phyloP scores from a whole-genome alignment of 2,797 vertebrate species.

The Eupleurogrammus muticus region DNA sequence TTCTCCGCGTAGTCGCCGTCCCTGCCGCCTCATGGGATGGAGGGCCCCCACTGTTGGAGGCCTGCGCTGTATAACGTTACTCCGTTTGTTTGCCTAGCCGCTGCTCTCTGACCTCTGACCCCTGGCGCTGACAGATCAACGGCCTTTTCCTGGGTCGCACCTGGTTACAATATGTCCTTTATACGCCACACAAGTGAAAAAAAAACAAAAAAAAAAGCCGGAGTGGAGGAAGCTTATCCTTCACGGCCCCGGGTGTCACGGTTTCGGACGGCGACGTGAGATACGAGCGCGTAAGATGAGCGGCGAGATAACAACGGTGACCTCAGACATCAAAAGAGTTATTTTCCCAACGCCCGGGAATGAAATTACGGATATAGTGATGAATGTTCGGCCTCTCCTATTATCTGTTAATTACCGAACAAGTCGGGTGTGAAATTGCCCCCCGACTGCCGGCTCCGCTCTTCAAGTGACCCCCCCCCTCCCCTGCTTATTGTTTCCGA shows the following conservation, averaged over 20 bases:
- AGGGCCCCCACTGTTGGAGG: conserved; percentile 55
- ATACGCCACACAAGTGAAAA: conserved; percentile 11
- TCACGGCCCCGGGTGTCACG: conserved; percentile 8
- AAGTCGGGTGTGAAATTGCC: conserved; percentile 68
- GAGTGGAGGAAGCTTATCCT: conserved; percentile 1
- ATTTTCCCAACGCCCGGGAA: conserved; percentile 35
- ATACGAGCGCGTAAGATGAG: conserved; percentile 20
- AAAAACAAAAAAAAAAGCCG: conserved; percentile 2
- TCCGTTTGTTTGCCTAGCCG: conserved; percentile 57
- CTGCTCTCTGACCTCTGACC: conserved; percentile 50
- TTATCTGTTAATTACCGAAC: conserved; percentile 62
- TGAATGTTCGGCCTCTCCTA: conserved; percentile 57
- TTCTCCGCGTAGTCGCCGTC: conserved; percentile 5
- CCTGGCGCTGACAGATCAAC: conserved; percentile 52
- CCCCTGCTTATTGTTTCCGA: conserved; percentile 55
- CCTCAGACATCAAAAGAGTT: conserved; percentile 41
- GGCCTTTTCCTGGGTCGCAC: conserved; percentile 50
- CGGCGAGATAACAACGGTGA: conserved; percentile 32
- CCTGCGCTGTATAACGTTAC: conserved; percentile 63
- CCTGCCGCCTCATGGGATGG: conserved; percentile 41
- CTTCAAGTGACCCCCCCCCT: conserved; percentile 28
- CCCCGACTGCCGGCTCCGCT: conserved; percentile 25
- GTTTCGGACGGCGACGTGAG: conserved; percentile 26
- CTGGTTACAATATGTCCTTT: conserved; percentile 66
- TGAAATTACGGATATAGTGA: conserved; percentile 50